Base-by-base conservation (phyloP, 2,888 invertebrate species). In the Chaitophorus viminalis region DNA sequence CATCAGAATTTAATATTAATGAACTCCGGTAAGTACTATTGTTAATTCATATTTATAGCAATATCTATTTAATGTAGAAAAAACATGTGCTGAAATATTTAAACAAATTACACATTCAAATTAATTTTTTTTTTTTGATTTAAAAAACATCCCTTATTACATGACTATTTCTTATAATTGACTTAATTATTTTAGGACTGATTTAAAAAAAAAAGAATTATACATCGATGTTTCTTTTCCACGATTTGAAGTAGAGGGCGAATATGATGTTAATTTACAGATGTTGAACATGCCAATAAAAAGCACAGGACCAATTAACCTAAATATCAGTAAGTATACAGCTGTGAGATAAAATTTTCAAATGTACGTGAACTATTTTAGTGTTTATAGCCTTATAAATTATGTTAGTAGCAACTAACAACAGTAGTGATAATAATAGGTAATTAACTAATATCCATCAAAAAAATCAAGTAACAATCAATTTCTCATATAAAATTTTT, bases 251-350 rank as follows among this genome's bases (percentile, higher is more conserved):
- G 92, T 94, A 74, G 92, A 93, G 0, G 94, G 94, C 0, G 91
- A 91, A 65, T 94, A 94, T 91, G 93, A 93, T 88, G 90, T 94
- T 25, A 93, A 94, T 90, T 92, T 93, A 0, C 92, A 92, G 31
- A 90, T 94, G 25, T 90, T 94, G n/a, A 91, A 93, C 6, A 90
- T 94, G 33, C 93, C 93, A 0, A 91, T 95, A 70, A 92, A 92
- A 18, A 94, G 94, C 79, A 91, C 93, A 60, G 95, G 95, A 0
- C 93, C 92, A 8, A 91, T 94, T 89, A 90, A 90, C n/a, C 94
- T 93, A 54, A 94, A 94, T 90, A 92, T 92, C 92, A 94, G 93
- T 93, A 91, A 91, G 92, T 91, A 79, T 74, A 77, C 36, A n/a
- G n/a, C 21, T 33, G 4, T 33, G 5, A 39, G 75, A 33, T 72